Evolutionary conservation across 92 coral and sea anemone species (phyloP).

Genomic region (Umimayanthus chanpuru): DNA sequence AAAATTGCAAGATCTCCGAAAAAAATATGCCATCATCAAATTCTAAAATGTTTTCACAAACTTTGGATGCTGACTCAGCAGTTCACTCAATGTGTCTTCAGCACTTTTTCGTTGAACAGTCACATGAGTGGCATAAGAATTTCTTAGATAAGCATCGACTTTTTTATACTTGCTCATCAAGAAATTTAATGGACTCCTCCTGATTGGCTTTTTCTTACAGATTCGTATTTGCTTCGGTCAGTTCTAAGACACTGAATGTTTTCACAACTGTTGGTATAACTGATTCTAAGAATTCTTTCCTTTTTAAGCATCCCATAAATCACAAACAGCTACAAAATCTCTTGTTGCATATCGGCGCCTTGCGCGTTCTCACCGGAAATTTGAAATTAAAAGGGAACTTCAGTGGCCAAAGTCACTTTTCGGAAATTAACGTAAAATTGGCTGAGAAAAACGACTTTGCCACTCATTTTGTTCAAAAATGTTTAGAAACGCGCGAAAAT

Average conservation of each 20-base stretch:
- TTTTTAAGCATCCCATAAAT: background rate
- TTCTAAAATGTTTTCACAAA: background rate
- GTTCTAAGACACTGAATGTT: background rate
- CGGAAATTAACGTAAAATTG: too few species aligned
- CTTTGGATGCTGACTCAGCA: background rate
- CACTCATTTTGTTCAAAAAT: too few species aligned
- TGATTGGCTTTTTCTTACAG: background rate
- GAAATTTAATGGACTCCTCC: background rate
- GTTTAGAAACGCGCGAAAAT: too few species aligned
- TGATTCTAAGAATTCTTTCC: background rate
- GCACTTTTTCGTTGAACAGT: background rate
- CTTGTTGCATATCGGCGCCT: background rate
- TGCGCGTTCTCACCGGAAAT: slow-evolving; percentile 9
- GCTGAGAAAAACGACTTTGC: too few species aligned
- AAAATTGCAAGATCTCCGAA: slow-evolving; percentile 8
- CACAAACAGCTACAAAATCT: background rate
- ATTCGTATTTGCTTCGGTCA: background rate
- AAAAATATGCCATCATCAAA: background rate
- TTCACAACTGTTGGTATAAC: background rate
- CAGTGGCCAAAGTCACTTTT: too few species aligned
- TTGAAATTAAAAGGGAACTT: background rate
- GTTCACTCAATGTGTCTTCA: background rate
- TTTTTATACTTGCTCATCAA: background rate
- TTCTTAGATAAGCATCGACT: background rate
- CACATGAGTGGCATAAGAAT: background rate